These are phyloP conservation scores for Ophthalmolycus amberensis DNA, from an alignment of 2,113 vertebrate species.

Conservation along the genomic window DNA sequence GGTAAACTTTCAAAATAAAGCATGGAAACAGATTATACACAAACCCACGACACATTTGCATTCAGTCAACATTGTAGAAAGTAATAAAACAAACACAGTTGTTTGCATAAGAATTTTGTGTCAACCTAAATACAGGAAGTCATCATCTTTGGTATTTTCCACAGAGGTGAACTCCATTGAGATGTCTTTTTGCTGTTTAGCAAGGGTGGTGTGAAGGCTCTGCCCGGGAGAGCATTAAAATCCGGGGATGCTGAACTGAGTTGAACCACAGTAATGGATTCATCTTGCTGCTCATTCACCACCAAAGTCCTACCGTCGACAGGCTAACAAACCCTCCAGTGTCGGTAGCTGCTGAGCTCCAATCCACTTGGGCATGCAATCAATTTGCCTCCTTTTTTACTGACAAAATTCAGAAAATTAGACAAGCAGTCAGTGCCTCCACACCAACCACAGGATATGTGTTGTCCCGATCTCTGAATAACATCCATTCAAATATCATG, in stretches of 20 bases:
- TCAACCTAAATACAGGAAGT: not conserved
- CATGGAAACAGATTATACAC: not conserved
- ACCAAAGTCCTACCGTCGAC: no score
- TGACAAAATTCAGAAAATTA: no score
- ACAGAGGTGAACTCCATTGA: not conserved
- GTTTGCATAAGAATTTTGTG: not conserved
- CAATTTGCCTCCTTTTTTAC: no score
- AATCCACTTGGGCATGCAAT: no score
- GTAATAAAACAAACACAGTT: not conserved
- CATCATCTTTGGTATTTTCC: not conserved
- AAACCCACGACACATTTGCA: not conserved
- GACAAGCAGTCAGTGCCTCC: no score
- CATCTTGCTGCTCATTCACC: slow-evolving; percentile 28
- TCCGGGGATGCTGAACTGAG: slow-evolving; percentile 5
- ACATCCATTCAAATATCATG: no score
- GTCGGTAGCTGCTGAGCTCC: no score
- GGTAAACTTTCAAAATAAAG: not conserved
- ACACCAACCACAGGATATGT: no score
- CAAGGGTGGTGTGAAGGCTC: slow-evolving; percentile 1
- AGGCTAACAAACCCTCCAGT: no score
- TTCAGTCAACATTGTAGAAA: not conserved
- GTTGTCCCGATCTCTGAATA: no score
- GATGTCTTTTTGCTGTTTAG: not conserved
- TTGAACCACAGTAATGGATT: slow-evolving; percentile 23
- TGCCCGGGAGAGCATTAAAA: slow-evolving; percentile 18